phyloP scores from a whole-genome alignment of 2,888 invertebrate genomes.

The Plebejus melissa region DNA sequence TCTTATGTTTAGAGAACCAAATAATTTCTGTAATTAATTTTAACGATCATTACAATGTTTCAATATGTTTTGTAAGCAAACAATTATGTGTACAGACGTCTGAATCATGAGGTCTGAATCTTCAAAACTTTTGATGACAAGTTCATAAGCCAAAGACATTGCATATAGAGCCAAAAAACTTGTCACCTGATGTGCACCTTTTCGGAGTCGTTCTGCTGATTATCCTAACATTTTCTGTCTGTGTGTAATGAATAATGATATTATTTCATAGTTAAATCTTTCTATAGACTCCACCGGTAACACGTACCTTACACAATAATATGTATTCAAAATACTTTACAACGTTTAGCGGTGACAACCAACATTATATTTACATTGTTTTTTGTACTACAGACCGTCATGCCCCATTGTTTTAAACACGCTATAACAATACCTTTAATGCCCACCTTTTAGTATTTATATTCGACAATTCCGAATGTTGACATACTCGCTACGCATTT shows the following conservation, averaged over 20 bases:
- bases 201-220: no score
- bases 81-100: neutral
- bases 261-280: neutral
- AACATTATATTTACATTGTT: neutral
- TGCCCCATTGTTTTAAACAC: neutral
- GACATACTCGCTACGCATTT: neutral
- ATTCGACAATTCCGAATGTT: neutral
- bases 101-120: no score
- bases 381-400: constrained; percentile 3
- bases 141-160: no score
- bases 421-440: neutral
- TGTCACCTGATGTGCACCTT: no score
- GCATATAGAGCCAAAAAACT: no score
- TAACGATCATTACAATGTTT: neutral
- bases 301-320: neutral
- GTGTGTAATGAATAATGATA: neutral
- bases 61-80: neutral
- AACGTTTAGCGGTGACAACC: neutral
- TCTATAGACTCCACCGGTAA: neutral
- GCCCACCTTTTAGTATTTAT: neutral
- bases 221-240: no score
- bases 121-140: no score
- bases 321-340: neutral
- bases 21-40: neutral
- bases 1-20: neutral